Evolutionary conservation across 1,140 invertebrate species (phyloP), one percentile per base, ranked within the genome.

Genomic region (Saccostrea echinata): DNA sequence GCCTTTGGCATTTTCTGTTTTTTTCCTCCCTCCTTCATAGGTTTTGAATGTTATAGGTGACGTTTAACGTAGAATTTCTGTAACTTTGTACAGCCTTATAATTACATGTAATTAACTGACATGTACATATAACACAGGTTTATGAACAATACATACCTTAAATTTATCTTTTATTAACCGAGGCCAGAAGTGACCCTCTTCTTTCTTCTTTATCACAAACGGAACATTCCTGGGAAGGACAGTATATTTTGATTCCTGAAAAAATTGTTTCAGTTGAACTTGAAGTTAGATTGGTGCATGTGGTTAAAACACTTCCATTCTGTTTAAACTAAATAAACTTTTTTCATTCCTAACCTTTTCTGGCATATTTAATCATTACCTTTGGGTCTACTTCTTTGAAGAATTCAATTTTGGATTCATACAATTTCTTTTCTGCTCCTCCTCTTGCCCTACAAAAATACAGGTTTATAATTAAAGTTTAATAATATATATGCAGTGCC

Each of bases 401-500:
- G 84, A 99, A 96, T 86, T 97, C 96, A 93, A 99, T 96, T 82
- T 97, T 97, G 68, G 98, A 96, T 96, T 98, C 97, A 94, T 98
- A 97, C 89, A 96, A 94, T 95, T 98, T 98, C 87, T 97, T 96
- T 87, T 98, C 97, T 90, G 97, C 96, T n/a, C 97, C 97, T 92
- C 97, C 97, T 64, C 96, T 95, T 80, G 98, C 98, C 95, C 94
- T 95, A 90, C 85, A 94, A 93, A 86, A 33, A 86, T 61, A 35
- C 84, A 64, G 91, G 85, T 35, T 18, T 9, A 43, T 2, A 43
- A 4, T 43, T 43, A n/a, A n/a, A n/a, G n/a, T n/a, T n/a, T n/a
- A n/a, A n/a, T n/a, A n/a, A n/a, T n/a, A n/a, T n/a, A n/a, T n/a
- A n/a, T n/a, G n/a, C n/a, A n/a, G n/a, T n/a, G n/a, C n/a, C n/a